Evolutionary conservation across 1,140 invertebrate genomes (phyloP).

Genomic region (Caenorhabditis remanei): DNA sequence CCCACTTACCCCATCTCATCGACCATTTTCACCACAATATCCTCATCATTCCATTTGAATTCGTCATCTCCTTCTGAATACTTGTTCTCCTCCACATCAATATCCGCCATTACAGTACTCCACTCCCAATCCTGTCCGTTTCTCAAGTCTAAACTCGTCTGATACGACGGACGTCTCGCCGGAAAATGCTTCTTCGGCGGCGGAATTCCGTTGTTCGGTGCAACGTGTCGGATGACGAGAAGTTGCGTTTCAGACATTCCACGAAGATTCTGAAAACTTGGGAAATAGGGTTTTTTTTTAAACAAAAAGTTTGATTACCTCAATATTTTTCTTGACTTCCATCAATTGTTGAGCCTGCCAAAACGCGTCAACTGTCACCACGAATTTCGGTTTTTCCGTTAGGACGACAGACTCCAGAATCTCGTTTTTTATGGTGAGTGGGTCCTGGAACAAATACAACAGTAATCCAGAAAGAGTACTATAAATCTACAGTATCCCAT

Average conservation of each 20-base stretch:
- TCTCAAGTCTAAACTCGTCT: background rate
- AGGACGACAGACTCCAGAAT: background rate
- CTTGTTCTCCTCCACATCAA: background rate
- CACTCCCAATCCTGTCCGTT: slow-evolving; percentile 54
- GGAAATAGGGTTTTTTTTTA: background rate
- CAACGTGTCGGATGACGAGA: slow-evolving; percentile 60
- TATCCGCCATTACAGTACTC: slow-evolving; percentile 50
- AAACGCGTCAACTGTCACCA: slow-evolving; percentile 64
- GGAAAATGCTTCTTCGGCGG: slow-evolving; percentile 60
- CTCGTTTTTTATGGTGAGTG: background rate
- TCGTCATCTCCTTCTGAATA: background rate
- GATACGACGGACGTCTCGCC: slow-evolving; percentile 59
- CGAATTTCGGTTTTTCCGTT: background rate
- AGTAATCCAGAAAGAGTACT: too few relatives aligned
- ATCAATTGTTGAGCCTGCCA: slow-evolving; percentile 60
- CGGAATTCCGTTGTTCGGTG: slow-evolving; percentile 61
- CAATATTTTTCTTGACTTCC: slow-evolving; percentile 45
- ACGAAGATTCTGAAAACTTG: background rate
- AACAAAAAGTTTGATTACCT: background rate
- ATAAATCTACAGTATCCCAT: too few relatives aligned
- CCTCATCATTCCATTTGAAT: background rate
- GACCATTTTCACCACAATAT: background rate
- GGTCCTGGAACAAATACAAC: slow-evolving; percentile 56
- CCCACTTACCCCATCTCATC: background rate
- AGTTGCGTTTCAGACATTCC: background rate